Evolutionary conservation across 2,797 vertebrate species (phyloP).

Genomic region (Hemibagrus guttatus): DNA sequence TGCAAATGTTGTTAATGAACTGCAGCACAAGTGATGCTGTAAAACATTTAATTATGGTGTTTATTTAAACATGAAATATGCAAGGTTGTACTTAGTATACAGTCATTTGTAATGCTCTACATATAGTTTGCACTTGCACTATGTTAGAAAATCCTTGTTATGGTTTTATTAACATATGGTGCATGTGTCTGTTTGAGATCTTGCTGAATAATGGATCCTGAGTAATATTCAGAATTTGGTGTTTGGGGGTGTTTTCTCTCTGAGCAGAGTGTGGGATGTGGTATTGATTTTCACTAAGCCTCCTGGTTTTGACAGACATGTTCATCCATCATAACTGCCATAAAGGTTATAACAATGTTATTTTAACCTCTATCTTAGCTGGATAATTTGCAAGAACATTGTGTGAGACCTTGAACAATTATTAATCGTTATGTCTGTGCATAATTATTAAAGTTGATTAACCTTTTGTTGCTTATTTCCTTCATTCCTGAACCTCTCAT

Average conservation of each 20-base stretch:
- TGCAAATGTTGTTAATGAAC: neutral
- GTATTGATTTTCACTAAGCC: slow-evolving; percentile 68
- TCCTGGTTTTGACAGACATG: slow-evolving; percentile 49
- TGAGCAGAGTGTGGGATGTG: slow-evolving; percentile 59
- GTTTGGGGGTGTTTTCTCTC: slow-evolving; percentile 47
- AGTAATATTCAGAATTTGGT: slow-evolving; percentile 32
- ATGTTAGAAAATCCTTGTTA: neutral
- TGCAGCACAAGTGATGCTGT: neutral
- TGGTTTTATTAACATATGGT: neutral
- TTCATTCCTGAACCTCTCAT: neutral
- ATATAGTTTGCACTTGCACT: neutral
- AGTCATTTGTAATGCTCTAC: neutral
- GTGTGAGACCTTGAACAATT: neutral
- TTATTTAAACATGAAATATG: neutral
- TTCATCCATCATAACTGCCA: slow-evolving; percentile 57
- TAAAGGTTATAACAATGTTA: slow-evolving; percentile 19
- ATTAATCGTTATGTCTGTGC: slow-evolving; percentile 12
- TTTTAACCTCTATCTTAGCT: slow-evolving; percentile 3
- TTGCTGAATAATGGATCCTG: slow-evolving; percentile 43
- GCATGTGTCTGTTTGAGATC: slow-evolving; percentile 14
- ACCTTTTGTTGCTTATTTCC: neutral
- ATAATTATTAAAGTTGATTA: neutral
- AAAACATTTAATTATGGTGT: neutral
- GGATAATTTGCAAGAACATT: slow-evolving; percentile 5
- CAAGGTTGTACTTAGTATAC: neutral